Percentiles rank a stretch among this genome's conserved stretches.
phyloP scores from a whole-genome alignment of 1,140 invertebrate genomes.

The Ooceraea biroi region DNA sequence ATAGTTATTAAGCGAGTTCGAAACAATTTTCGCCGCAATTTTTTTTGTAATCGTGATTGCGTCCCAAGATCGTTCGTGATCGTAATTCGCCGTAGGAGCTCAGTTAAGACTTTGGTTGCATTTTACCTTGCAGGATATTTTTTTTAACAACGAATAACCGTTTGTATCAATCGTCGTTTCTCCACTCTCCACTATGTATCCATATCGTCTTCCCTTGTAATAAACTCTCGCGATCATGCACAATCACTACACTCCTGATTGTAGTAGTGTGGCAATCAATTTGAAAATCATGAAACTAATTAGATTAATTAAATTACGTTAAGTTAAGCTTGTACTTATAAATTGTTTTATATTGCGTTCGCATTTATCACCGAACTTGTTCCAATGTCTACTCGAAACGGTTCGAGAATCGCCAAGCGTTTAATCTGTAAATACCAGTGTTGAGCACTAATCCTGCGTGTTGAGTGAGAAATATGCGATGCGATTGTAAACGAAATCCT shows the following conservation, averaged over 20 bases:
- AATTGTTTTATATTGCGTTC: background rate
- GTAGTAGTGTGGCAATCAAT: background rate
- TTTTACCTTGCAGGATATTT: background rate
- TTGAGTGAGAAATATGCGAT: conserved; percentile 39
- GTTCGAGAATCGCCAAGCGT: conserved; percentile 13
- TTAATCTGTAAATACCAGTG: conserved; percentile 28
- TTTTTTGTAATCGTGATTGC: conserved; percentile 30
- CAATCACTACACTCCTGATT: background rate
- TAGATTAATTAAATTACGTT: conserved; percentile 19
- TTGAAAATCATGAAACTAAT: background rate
- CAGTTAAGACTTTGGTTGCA: conserved; percentile 26
- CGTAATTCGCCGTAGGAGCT: conserved; percentile 4
- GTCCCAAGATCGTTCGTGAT: background rate
- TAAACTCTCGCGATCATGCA: conserved; percentile 30
- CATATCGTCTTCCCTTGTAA: conserved; percentile 60
- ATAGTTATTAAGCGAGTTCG: conserved; percentile 66
- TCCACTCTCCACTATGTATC: conserved; percentile 2
- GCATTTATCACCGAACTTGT: conserved; percentile 1
- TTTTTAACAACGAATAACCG: conserved; percentile 24
- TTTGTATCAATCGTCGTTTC: conserved; percentile 27
- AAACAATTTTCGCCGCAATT: conserved; percentile 12
- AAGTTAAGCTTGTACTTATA: conserved; percentile 31
- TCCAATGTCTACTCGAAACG: conserved; percentile 15
- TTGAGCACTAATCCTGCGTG: conserved; percentile 30
- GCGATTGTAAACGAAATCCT: conserved; percentile 16